Base-by-base conservation (phyloP, 2,113 vertebrate genomes). In the Pantherophis guttatus region DNA sequence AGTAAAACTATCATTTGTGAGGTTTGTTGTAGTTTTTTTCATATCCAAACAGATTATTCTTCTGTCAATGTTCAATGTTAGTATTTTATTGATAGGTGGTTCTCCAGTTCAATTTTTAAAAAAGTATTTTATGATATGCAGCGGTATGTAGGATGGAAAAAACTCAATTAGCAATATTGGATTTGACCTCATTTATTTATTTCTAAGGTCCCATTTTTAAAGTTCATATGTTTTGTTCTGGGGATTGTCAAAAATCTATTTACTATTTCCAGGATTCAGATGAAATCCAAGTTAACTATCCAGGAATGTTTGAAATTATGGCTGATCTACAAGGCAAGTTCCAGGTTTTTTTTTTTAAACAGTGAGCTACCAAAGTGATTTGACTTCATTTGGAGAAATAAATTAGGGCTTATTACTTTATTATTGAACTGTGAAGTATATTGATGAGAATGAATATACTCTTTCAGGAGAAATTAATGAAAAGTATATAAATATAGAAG, bases 301-400 rank as follows among this genome's bases (percentile, higher is more conserved):
- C 99, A 19, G 98, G 98, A 89, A 98, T 99, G 95, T 98, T 98
- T 96, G 98, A 99, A 91, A 93, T 99, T 95, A 98, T 99, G 98
- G 98, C 97, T 53, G 99, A 99, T 94, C 97, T 99, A 92, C 98
- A 99, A 98, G 99, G 99, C 98, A 98, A 97, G 96, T 97, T 13
- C 17, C 33, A 65, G n/a, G 4, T 6, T 15, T 65, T 33, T 88
- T 92, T 50, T 26, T 8, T 57, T 55, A 39, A 95, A 93, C 12
- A 52, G 15, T 53, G 39, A 1, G 8, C 33, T 81, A 81, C 17
- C 75, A 21, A 21, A 21, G 15, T 44, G 17, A 44, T 81, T 81
- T 81, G 75, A 81, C 33, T 81, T 81, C 33, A 81, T 23, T 81
- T 91, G 15, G 4, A 8, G 21, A 85, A 26, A 24, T 8, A 12